phyloP scores from a whole-genome alignment of 2,797 vertebrate genomes.

The Holocentrus rufus region DNA sequence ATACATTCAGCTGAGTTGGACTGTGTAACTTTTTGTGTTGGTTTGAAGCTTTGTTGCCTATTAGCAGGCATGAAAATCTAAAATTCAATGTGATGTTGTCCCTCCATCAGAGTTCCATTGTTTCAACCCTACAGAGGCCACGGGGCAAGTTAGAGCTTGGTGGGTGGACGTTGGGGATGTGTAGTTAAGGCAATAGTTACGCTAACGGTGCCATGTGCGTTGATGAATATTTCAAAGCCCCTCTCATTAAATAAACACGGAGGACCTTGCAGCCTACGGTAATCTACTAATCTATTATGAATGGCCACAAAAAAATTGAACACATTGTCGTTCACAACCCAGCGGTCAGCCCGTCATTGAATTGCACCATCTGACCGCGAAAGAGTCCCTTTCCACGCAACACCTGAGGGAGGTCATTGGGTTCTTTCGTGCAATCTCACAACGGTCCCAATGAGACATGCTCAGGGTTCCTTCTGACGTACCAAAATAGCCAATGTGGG shows the following conservation, averaged over 20 bases:
- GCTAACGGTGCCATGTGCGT: conserved; percentile 58
- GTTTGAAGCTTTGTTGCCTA: conserved; percentile 16
- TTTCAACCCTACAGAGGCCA: neutral
- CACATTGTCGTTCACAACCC: conserved; percentile 35
- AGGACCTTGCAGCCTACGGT: conserved; percentile 52
- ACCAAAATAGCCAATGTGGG: conserved; percentile 27
- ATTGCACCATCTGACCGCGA: conserved; percentile 31
- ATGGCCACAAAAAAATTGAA: conserved; percentile 53
- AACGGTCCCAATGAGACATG: conserved; percentile 36
- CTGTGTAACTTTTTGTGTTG: neutral
- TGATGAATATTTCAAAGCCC: conserved; percentile 79
- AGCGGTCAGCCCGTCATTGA: conserved; percentile 23
- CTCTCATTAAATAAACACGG: conserved; percentile 80
- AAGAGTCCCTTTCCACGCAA: conserved; percentile 30
- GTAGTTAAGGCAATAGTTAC: conserved; percentile 49
- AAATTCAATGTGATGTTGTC: conserved; percentile 1
- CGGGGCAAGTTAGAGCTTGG: conserved; percentile 21
- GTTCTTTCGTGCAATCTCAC: conserved; percentile 48
- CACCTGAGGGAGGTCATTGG: conserved; percentile 52
- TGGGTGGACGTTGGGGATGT: conserved; percentile 21
- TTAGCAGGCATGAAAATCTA: conserved; percentile 12
- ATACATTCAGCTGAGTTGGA: neutral
- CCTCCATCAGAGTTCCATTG: neutral
- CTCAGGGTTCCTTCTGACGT: conserved; percentile 36
- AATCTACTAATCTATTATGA: conserved; percentile 74